Base-by-base conservation (phyloP, 2,888 invertebrate genomes). In the Dolomedes plantarius region DNA sequence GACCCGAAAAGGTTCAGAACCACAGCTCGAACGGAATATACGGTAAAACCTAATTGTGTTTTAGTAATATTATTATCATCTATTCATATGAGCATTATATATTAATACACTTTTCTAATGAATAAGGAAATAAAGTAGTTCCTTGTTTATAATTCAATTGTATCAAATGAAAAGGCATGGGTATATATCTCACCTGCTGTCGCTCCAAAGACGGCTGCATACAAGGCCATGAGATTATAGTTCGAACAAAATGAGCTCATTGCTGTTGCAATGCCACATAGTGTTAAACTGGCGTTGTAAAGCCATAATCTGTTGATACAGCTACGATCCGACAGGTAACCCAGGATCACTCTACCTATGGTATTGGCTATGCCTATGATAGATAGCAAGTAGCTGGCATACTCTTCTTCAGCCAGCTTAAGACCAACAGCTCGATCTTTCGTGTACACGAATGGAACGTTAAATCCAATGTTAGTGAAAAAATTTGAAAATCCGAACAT, bases 401-500 rank as follows among this genome's bases (percentile, higher is more conserved):
- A 46, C 2, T 64, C 36, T 62, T 93, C 92, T 77, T 93, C 93
- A 23, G 92, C 90, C 39, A 96, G 92, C 0, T 92, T 93, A 73
- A 94, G 90, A 0, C 91, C 91, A 86, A 94, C 93, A 13, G 95
- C 95, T 92, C 95, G 94, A 69, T 95, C 94, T 93, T 95, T 94
- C 86, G 96, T 93, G 90, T 96, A 98, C 75, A 97, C 94, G 91
- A 97, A 97, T 41, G 98, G 98, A 90, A 98, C 94, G 91, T 97
- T 97, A 93, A 97, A 98, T 87, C 98, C 98, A 90, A 98, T 95
- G 91, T 97, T 98, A 64, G 97, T 97, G 90, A 96, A 94, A 91
- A 99, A 97, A 92, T 99, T 99, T 50, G 98, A 98, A 77, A 97
- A 90, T 16, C 95, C 94, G 91, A 98, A 99, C 87, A 98, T 92